Percentiles rank a stretch among this genome's conserved stretches.
phyloP scores from a whole-genome alignment of 2,888 invertebrate genomes.

The Tyria jacobaeae region DNA sequence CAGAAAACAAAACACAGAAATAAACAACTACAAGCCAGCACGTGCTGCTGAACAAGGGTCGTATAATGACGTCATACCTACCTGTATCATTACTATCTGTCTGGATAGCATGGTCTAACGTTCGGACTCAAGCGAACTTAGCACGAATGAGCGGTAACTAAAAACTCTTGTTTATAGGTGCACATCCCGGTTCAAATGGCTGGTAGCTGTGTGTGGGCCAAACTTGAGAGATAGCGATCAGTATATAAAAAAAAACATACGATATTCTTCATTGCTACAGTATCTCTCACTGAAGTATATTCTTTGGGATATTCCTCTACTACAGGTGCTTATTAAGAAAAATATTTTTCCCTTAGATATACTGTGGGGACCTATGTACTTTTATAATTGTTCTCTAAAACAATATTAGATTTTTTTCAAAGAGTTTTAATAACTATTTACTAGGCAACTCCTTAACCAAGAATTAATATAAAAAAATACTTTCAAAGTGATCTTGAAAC shows the following conservation, averaged over 20 bases:
- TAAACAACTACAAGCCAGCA: slow-evolving; percentile 17
- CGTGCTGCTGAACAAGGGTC: slow-evolving; percentile 30
- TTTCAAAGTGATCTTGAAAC: too few species aligned
- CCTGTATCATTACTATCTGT: slow-evolving; percentile 41
- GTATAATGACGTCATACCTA: slow-evolving; percentile 46
- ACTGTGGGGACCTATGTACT: too few species aligned
- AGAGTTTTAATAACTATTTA: too few species aligned
- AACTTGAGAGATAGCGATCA: slow-evolving; percentile 25
- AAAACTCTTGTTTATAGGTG: slow-evolving; percentile 65
- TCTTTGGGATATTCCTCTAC: background rate
- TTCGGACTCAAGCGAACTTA: slow-evolving; percentile 55
- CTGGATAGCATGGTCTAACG: slow-evolving; percentile 44
- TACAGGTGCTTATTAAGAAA: too few species aligned
- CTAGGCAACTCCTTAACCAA: too few species aligned
- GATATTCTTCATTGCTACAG: background rate
- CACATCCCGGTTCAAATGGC: slow-evolving; percentile 56
- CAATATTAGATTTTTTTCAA: too few species aligned
- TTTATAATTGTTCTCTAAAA: too few species aligned
- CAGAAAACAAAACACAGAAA: background rate
- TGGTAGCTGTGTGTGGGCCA: slow-evolving; percentile 43
- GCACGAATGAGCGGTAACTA: slow-evolving; percentile 62
- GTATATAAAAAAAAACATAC: slow-evolving; percentile 12
- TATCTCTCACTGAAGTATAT: background rate
- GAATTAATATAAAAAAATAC: too few species aligned
- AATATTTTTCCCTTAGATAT: too few species aligned